Conservation (phyloP, 2,113 vertebrate genomes). For the Acinonyx jubatus region DNA sequence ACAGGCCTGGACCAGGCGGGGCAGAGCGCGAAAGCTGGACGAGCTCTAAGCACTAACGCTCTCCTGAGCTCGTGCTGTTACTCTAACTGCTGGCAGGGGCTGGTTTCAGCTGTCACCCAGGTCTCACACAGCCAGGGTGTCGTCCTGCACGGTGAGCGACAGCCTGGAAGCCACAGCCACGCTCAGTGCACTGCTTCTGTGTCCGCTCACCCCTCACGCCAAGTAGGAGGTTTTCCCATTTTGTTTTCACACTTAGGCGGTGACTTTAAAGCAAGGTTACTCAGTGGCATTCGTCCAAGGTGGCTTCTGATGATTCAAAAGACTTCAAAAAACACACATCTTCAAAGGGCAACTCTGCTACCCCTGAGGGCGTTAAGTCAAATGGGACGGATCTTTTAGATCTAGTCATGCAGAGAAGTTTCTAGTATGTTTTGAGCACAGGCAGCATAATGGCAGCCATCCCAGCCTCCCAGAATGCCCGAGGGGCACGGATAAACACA, state of each 20-base stretch:
- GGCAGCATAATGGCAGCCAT: background rate
- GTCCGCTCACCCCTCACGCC: background rate
- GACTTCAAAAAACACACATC: background rate
- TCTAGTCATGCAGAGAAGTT: background rate
- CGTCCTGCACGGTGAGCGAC: background rate
- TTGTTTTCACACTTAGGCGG: background rate
- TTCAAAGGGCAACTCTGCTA: background rate
- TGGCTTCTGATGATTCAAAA: background rate
- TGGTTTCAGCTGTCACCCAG: background rate
- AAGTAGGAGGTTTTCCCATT: background rate
- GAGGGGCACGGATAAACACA: background rate
- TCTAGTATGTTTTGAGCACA: background rate
- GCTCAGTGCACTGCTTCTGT: background rate
- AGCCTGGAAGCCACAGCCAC: background rate
- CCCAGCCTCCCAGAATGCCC: background rate
- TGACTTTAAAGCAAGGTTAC: background rate
- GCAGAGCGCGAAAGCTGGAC: background rate
- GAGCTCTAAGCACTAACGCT: no score
- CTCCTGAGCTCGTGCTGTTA: background rate
- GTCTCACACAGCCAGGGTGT: background rate
- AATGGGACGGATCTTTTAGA: background rate
- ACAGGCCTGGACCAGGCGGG: background rate
- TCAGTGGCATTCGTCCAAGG: background rate
- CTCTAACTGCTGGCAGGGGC: background rate
- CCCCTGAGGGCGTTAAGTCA: background rate